phyloP scores from a whole-genome alignment of 1,140 invertebrate species.

The Ladona fulva region DNA sequence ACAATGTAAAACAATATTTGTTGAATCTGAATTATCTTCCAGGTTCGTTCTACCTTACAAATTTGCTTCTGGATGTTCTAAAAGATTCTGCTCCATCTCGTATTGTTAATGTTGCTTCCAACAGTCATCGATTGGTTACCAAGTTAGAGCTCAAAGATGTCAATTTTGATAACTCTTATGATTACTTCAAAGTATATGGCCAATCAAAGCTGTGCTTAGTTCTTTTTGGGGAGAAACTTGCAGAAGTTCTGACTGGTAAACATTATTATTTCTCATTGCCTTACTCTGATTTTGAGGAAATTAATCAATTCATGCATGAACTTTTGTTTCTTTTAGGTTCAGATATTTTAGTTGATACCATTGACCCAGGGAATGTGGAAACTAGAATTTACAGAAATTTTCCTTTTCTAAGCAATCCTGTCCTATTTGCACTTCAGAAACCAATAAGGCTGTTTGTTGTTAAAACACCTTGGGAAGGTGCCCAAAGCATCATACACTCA shows the following conservation, averaged over 20 bases:
- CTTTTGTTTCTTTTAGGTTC: constrained; percentile 16
- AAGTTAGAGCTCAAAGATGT: not conserved
- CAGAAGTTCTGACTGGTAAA: constrained; percentile 24
- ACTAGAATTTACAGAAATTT: constrained; percentile 33
- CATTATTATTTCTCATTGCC: not conserved
- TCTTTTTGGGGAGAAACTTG: constrained; percentile 30
- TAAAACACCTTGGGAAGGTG: constrained; percentile 32
- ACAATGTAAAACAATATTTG: too few species aligned
- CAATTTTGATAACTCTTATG: not conserved
- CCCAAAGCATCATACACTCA: constrained; percentile 31
- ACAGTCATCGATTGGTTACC: constrained; percentile 30
- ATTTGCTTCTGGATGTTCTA: not conserved
- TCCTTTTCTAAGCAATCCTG: constrained; percentile 29
- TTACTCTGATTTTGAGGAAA: too few species aligned
- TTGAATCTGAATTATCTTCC: not conserved
- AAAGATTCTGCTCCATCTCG: constrained; percentile 18
- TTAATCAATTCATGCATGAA: too few species aligned
- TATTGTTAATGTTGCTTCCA: constrained; percentile 33
- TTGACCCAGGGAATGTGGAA: constrained; percentile 36
- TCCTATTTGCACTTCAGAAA: constrained; percentile 30
- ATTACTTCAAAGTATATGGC: constrained; percentile 11
- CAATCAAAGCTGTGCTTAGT: constrained; percentile 15
- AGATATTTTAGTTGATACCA: constrained; percentile 32
- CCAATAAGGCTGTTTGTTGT: constrained; percentile 31
- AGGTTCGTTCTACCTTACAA: constrained; percentile 8